phyloP scores from a whole-genome alignment of 2,113 vertebrate genomes.

The Illadopsis cleaveri region DNA sequence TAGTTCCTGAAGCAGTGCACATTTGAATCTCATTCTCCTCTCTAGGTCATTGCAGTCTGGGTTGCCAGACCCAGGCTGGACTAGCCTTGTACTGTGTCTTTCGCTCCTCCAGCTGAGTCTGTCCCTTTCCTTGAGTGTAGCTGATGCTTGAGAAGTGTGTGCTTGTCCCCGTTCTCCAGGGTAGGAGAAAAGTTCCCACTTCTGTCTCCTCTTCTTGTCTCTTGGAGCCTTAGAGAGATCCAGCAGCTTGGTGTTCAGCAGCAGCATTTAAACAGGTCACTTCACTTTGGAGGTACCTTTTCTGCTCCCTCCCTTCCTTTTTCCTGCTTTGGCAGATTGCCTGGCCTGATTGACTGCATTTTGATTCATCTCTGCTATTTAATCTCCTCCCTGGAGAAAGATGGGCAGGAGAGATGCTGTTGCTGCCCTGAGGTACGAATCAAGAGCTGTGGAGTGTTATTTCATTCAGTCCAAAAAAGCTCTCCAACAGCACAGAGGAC shows the following conservation, averaged over 20 bases:
- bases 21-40: neutral
- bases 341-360: constrained; percentile 18
- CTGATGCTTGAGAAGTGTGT: neutral
- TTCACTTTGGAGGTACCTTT: neutral
- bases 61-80: neutral
- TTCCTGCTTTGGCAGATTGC: constrained; percentile 37
- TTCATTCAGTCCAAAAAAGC: constrained; percentile 50
- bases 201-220: neutral
- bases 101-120: neutral
- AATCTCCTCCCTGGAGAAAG: constrained; percentile 49
- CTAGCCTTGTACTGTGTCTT: neutral
- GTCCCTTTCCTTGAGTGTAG: neutral
- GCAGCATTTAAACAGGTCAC: neutral
- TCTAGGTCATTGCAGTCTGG: neutral
- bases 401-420: constrained; percentile 34
- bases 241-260: neutral
- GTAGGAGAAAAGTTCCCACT: neutral
- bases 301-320: neutral
- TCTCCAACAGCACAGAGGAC: constrained; percentile 43
- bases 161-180: neutral
- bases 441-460: constrained; percentile 51
- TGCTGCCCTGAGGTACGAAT: constrained; percentile 30
- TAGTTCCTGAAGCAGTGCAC: neutral
- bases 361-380: constrained; percentile 15
- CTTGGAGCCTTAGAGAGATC: neutral